A percentile compares a stretch with the other conserved stretches of the same genome.
Evolutionary conservation across 2,797 vertebrate species (phyloP).

Genomic region (Xenentodon cancila): DNA sequence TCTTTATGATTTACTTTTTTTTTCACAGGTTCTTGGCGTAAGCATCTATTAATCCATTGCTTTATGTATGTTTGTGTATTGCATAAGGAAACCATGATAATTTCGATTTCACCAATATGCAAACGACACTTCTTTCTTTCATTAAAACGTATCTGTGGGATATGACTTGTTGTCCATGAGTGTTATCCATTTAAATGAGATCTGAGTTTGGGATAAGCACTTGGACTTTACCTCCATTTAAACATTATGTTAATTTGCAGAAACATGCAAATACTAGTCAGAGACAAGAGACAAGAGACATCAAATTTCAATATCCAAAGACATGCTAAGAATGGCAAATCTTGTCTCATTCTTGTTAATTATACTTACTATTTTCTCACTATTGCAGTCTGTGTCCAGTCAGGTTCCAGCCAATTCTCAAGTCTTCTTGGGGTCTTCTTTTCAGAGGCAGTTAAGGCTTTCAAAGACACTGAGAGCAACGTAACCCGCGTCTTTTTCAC

Average conservation of each 20-base stretch:
- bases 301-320: not conserved
- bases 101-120: too few relatives aligned
- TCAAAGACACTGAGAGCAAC: conserved; percentile 55
- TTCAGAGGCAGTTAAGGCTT: conserved; percentile 70
- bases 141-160: too few relatives aligned
- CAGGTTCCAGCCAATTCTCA: conserved; percentile 56
- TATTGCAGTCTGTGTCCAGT: conserved; percentile 41
- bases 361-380: conserved; percentile 66
- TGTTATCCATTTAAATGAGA: not conserved
- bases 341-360: not conserved
- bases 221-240: not conserved
- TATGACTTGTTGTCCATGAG: too few relatives aligned
- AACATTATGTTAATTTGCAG: not conserved
- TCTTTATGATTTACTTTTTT: not conserved
- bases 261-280: not conserved
- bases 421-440: conserved; percentile 40
- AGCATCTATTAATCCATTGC: too few relatives aligned
- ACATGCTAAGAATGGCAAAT: not conserved
- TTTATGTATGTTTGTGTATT: too few relatives aligned
- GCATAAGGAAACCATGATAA: too few relatives aligned
- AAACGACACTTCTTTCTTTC: too few relatives aligned
- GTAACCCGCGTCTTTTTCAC: conserved; percentile 49
- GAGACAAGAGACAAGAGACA: not conserved
- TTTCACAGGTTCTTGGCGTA: not conserved
- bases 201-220: not conserved